A percentile compares a stretch with the other conserved stretches of the same genome.
Conservation (phyloP, 2,888 invertebrate genomes). For the Thecophora atra region DNA sequence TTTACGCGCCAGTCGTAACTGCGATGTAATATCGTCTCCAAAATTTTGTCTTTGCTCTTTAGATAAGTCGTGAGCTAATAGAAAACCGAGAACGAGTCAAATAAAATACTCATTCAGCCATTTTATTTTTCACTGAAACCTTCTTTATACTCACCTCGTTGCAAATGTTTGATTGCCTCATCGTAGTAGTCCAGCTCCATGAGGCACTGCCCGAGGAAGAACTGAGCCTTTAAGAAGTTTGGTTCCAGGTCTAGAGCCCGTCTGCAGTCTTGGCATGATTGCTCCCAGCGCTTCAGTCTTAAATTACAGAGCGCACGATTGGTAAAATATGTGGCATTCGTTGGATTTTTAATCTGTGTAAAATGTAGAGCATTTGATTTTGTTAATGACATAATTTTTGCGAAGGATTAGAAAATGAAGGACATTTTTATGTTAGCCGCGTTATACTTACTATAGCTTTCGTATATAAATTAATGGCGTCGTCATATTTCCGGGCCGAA, state of each 20-base stretch:
- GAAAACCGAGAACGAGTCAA: conserved; percentile 22
- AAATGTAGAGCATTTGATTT: too few relatives aligned
- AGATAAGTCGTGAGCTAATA: conserved; percentile 87
- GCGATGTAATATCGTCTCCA: conserved; percentile 96
- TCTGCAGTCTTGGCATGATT: conserved; percentile 89
- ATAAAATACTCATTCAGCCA: neutral
- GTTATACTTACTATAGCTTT: conserved; percentile 98
- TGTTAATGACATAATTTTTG: neutral
- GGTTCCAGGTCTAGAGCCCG: conserved; percentile 92
- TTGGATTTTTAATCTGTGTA: conserved; percentile 89
- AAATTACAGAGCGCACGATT: conserved; percentile 93
- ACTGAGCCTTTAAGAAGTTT: conserved; percentile 93
- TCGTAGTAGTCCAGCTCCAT: conserved; percentile 89
- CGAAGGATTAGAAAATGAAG: too few relatives aligned
- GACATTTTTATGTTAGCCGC: too few relatives aligned
- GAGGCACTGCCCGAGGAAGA: conserved; percentile 93
- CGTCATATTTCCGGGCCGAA: conserved; percentile 89
- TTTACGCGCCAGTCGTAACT: conserved; percentile 88
- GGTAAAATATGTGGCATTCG: conserved; percentile 91
- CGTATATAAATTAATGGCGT: conserved; percentile 94
- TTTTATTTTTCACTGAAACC: neutral
- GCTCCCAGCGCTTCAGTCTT: conserved; percentile 90
- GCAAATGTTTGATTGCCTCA: conserved; percentile 96
- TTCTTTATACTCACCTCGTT: conserved; percentile 76
- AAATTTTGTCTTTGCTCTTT: conserved; percentile 95